Evolutionary conservation across 2,113 vertebrate genomes (phyloP), one percentile per base, ranked within the genome.

Genomic region (Dasyornis broadbenti): DNA sequence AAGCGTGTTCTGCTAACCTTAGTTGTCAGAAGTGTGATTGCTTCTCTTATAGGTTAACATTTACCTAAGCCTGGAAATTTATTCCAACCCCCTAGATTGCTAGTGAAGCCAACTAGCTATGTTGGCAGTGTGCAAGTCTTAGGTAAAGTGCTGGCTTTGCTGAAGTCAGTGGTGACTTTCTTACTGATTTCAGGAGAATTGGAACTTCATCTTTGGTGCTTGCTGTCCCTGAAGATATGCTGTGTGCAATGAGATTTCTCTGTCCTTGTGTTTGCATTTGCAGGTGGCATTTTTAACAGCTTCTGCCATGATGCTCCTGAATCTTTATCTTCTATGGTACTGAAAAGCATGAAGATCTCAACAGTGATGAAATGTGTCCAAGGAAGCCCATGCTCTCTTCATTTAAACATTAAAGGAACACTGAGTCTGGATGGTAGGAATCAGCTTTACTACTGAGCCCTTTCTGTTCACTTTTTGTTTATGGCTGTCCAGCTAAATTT

Each of bases 321-420:
- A 6, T 92, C 95, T 69, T 56, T 98, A 49, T 89, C 95, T 85
- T 65, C 73, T 26, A 21, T 92, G 31, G 59, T 97, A 28, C 95
- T 99, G 94, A 96, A 90, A 81, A 96, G 98, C 82, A 92, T 98
- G 96, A 98, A 94, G 57, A 94, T 99, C 28, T 98, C 98, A 60
- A 98, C 98, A 3, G 98, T 97, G 68, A 98, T 99, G 98, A 98
- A 94, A 65, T 99, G 99, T 61, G 82, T 80, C 45, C 93, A 90
- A 56, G 94, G 45, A 37, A 97, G 86, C 12, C 90, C 92, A 72
- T 99, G 99, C 84, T 97, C 98, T 13, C 97, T 99, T 30, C 92
- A 97, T 71, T 98, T 99, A 79, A 95, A 89, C 6, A 49, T 98
- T 65, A 96, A 86, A 39, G 97, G 97, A 56, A 84, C 77, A 16